phyloP scores from a whole-genome alignment of 2,888 invertebrate species.

The Zygogramma bicolorata region DNA sequence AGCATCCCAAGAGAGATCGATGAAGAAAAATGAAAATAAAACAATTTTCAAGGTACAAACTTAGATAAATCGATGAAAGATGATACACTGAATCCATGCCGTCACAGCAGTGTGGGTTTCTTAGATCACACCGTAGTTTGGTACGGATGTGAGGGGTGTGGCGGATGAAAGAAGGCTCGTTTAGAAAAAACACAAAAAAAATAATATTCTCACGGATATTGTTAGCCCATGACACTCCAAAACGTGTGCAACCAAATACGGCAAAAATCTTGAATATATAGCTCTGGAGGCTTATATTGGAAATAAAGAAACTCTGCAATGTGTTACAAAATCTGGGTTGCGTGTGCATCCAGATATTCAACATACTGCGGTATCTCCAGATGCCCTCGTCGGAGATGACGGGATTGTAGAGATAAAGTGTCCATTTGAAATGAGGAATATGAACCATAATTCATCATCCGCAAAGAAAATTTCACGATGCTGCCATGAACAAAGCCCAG shows the following conservation, averaged over 20 bases:
- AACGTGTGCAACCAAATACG: neutral
- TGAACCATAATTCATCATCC: slow-evolving; percentile 39
- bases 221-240: neutral
- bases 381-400: slow-evolving; percentile 44
- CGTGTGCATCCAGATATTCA: slow-evolving; percentile 44
- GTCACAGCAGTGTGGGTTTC: neutral
- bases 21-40: neutral
- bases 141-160: neutral
- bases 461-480: neutral
- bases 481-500: neutral
- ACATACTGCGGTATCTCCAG: slow-evolving; percentile 49
- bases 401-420: slow-evolving; percentile 51
- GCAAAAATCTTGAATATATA: neutral
- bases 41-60: neutral
- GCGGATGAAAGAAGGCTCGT: neutral
- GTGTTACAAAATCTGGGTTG: slow-evolving; percentile 44
- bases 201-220: neutral
- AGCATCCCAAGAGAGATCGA: too few relatives aligned
- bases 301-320: neutral
- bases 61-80: neutral
- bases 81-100: neutral
- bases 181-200: neutral
- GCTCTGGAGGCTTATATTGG: neutral
- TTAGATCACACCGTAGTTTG: neutral
- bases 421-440: slow-evolving; percentile 46